Base-by-base conservation (phyloP, 2,888 invertebrate genomes). In the Gerris lacustris region DNA sequence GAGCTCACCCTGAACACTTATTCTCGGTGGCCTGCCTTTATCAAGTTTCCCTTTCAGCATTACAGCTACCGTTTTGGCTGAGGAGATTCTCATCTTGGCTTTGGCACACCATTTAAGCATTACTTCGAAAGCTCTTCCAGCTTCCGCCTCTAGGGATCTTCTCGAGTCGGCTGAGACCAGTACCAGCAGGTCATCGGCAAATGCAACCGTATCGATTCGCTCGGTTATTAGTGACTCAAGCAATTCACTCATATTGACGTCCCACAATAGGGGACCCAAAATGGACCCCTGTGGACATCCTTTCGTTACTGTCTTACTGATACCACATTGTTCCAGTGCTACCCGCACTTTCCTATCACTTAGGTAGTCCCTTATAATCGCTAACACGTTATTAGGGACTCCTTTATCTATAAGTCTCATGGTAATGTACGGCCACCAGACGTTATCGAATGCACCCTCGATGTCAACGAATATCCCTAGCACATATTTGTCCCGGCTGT, bases 371-470 rank as follows among this genome's bases (percentile, higher is more conserved):
- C 43, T 68, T 67, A 79, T 5, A 71, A 77, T 74, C 45, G 69
- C 6, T 44, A 74, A 77, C 17, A 79, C 71, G 73, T 78, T 66
- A 1, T 69, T 66, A n/a, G 75, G 72, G 47, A 74, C 74, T 0
- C 77, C 75, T 0, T 74, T 67, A 5, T 67, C 64, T 70, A 76
- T 77, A 5, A 73, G 71, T 67, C 75, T 76, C 0, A 69, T 45
- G 17, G 76, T 43, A 0, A 77, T 75, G 67, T 76, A 74, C 0
- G 77, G 75, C 78, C 79, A 78, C 77, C 78, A 78, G 4, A 78
- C 77, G 69, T 77, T 78, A 63, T 79, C 75, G 69, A 79, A 79
- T 6, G 78, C 79, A 0, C 77, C 78, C 6, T 76, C 73, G n/a
- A 79, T 78, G 73, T 78, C 78, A 7, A 47, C 11, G 6, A 47